phyloP scores from a whole-genome alignment of 2,888 invertebrate species.

The Clivina fossor region DNA sequence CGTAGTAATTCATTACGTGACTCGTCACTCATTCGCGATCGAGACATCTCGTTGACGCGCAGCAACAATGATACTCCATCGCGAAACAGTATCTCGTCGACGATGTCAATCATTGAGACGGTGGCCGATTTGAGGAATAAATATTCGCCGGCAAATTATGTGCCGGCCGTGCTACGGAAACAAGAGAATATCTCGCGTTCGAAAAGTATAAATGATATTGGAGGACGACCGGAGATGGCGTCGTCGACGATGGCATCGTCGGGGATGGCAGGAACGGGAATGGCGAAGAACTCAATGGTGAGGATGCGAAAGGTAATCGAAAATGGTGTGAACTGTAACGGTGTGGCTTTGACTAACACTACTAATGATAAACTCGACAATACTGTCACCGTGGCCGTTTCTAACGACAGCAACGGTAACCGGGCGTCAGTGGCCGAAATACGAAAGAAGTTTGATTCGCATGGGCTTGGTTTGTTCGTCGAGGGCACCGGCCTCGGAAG shows the following conservation, averaged over 20 bases:
- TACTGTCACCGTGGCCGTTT: constrained; percentile 53
- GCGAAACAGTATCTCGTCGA: constrained; percentile 30
- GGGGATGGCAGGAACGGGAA: no score
- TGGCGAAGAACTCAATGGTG: no score
- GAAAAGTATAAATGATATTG: constrained; percentile 64
- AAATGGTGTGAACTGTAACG: constrained; percentile 46
- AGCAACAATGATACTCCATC: neutral
- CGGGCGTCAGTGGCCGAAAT: constrained; percentile 62
- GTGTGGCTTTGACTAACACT: constrained; percentile 46
- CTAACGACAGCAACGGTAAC: constrained; percentile 51
- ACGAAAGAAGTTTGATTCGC: constrained; percentile 60
- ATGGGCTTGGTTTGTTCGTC: constrained; percentile 45
- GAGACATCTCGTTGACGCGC: constrained; percentile 56
- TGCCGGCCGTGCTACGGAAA: constrained; percentile 57
- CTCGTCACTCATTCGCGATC: constrained; percentile 57
- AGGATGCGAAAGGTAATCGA: constrained; percentile 50
- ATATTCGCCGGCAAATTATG: constrained; percentile 75
- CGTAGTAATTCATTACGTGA: constrained; percentile 49
- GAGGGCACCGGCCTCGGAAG: constrained; percentile 31
- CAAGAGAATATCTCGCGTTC: constrained; percentile 51
- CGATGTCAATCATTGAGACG: constrained; percentile 49
- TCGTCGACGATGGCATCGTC: constrained; percentile 46
- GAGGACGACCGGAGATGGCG: constrained; percentile 51
- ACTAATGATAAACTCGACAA: constrained; percentile 51
- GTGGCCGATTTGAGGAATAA: constrained; percentile 70